Evolutionary conservation across 2,113 vertebrate species (phyloP).

Genomic region (Chauna torquata): DNA sequence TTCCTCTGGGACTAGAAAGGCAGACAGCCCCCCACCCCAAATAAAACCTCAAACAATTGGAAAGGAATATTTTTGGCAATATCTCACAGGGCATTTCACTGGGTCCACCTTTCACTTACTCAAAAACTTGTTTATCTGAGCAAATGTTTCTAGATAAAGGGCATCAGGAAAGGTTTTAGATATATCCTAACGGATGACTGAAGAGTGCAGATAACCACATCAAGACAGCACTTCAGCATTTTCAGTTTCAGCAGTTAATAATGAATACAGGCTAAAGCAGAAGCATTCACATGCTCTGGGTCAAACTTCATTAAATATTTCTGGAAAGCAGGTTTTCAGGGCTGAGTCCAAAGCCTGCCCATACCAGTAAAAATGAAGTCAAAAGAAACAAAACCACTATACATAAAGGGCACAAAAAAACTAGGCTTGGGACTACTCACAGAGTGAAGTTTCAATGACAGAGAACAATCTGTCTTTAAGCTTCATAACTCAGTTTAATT

Average conservation of each 20-base stretch:
- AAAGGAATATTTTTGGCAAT: neutral
- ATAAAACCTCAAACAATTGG: neutral
- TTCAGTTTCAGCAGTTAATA: neutral
- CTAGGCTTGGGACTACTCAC: no score
- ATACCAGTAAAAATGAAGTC: neutral
- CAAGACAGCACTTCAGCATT: neutral
- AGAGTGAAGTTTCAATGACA: fast-evolving
- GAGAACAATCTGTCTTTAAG: neutral
- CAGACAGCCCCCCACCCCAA: neutral
- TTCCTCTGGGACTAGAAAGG: neutral
- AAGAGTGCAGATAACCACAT: fast-evolving
- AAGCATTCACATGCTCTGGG: neutral
- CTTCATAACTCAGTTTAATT: neutral
- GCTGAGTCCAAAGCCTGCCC: neutral
- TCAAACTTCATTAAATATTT: neutral
- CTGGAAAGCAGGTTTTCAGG: neutral
- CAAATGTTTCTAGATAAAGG: neutral
- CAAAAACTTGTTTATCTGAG: neutral
- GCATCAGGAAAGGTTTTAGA: neutral
- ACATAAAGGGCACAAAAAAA: fast-evolving
- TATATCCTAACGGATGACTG: neutral
- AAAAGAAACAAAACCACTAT: neutral
- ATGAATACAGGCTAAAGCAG: neutral
- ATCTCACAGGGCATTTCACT: neutral
- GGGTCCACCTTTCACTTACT: neutral